Evolutionary conservation across 1,140 invertebrate species (phyloP).

Genomic region (Maconellicoccus hirsutus): DNA sequence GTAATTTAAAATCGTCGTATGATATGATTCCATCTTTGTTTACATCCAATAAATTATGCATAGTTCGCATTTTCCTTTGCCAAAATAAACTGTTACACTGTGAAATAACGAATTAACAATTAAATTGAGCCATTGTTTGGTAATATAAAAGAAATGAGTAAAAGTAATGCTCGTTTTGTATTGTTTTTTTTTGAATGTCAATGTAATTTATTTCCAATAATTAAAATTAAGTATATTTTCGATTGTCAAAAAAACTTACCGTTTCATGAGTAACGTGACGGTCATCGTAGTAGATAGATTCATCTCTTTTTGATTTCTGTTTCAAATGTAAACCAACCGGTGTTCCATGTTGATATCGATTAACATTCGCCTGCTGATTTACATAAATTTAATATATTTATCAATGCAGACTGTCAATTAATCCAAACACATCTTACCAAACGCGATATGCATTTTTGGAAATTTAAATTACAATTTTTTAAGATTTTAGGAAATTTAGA

Average conservation of each 20-base stretch:
- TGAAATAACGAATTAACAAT: background rate
- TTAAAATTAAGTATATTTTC: background rate
- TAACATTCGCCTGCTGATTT: background rate
- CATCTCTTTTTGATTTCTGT: background rate
- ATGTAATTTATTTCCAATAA: background rate
- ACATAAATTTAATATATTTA: background rate
- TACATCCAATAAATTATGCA: conserved; percentile 65
- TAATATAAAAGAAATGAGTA: no score
- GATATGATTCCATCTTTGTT: conserved; percentile 75
- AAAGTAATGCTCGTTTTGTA: no score
- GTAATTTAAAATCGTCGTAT: conserved; percentile 61
- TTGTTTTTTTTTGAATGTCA: no score
- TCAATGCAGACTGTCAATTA: background rate
- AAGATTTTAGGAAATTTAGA: background rate
- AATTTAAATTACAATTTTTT: background rate
- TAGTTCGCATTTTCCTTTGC: conserved; percentile 73
- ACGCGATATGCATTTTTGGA: background rate
- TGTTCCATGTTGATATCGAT: background rate
- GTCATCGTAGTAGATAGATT: background rate
- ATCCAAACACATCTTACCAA: background rate
- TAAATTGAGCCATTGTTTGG: no score
- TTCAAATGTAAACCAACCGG: background rate
- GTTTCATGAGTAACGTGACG: background rate
- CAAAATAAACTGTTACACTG: conserved; percentile 37
- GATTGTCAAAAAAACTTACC: background rate